Evolutionary conservation across 2,888 invertebrate genomes (phyloP).

Genomic region (Hybos culiciformis): DNA sequence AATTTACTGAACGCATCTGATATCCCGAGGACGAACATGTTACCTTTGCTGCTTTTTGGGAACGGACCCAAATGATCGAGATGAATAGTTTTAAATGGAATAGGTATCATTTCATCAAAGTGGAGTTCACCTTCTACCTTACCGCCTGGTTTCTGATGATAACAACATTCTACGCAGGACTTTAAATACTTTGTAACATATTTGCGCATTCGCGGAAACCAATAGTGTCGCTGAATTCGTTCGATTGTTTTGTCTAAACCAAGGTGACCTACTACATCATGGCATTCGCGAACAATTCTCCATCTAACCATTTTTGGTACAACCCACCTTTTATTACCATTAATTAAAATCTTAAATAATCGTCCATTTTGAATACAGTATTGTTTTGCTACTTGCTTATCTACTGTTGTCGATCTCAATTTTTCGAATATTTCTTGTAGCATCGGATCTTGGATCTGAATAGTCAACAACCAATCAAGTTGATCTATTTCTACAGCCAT

Average conservation of each 20-base stretch:
- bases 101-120: constrained; percentile 13
- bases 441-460: neutral
- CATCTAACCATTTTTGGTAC: constrained; percentile 9
- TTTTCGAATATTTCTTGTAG: neutral
- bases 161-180: constrained; percentile 21
- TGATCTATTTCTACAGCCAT: neutral
- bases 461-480: constrained; percentile 3
- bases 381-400: too few relatives aligned
- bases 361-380: too few relatives aligned
- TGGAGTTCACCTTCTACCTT: constrained; percentile 21
- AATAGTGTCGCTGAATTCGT: constrained; percentile 23
- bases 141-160: constrained; percentile 20
- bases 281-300: constrained; percentile 9
- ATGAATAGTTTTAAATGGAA: constrained; percentile 13
- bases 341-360: constrained; percentile 8
- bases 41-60: constrained; percentile 6
- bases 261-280: constrained; percentile 13
- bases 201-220: constrained; percentile 27
- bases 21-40: constrained; percentile 10
- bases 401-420: too few relatives aligned
- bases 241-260: constrained; percentile 15
- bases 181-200: constrained; percentile 27
- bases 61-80: constrained; percentile 12
- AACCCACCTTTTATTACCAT: constrained; percentile 9
- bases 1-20: constrained; percentile 14